These are phyloP conservation scores for Eidolon helvum DNA, from an alignment of 2,113 vertebrate genomes.

Conservation along the genomic window DNA sequence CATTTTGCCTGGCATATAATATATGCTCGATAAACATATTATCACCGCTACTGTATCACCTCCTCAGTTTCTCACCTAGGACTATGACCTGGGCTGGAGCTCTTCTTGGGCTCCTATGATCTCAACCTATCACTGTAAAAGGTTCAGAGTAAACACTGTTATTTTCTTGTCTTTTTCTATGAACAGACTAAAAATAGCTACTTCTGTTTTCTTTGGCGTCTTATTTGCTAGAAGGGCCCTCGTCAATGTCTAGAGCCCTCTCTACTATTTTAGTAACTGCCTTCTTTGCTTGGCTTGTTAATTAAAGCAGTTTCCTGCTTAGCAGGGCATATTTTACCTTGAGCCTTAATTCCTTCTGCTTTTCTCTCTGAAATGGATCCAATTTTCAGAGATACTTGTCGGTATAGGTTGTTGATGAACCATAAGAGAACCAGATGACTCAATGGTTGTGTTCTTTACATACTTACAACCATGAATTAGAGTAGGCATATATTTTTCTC, in stretches of 20 bases:
- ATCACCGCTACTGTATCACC: not conserved
- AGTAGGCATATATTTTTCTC: not conserved
- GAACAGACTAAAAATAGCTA: not conserved
- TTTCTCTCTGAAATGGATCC: constrained; percentile 30
- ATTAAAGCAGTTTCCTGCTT: constrained; percentile 37
- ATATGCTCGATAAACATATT: not conserved
- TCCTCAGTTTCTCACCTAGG: not conserved
- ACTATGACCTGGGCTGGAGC: not conserved
- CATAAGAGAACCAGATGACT: not conserved
- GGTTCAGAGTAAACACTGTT: not conserved
- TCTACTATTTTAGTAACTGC: not conserved
- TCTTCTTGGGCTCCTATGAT: not conserved
- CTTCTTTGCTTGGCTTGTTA: constrained; percentile 26
- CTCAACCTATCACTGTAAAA: not conserved
- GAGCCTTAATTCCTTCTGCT: constrained; percentile 1
- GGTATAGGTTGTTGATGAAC: not conserved
- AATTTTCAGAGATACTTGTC: not conserved
- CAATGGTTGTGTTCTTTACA: not conserved
- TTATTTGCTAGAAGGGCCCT: not conserved
- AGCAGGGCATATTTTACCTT: constrained; percentile 44
- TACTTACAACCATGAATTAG: not conserved
- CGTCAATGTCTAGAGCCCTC: not conserved
- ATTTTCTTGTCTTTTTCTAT: not conserved
- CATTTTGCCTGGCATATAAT: not conserved
- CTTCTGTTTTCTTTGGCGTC: not conserved